These are phyloP conservation scores for Perithous albicinctus DNA, from an alignment of 2,888 invertebrate species.

Conservation along the genomic window DNA sequence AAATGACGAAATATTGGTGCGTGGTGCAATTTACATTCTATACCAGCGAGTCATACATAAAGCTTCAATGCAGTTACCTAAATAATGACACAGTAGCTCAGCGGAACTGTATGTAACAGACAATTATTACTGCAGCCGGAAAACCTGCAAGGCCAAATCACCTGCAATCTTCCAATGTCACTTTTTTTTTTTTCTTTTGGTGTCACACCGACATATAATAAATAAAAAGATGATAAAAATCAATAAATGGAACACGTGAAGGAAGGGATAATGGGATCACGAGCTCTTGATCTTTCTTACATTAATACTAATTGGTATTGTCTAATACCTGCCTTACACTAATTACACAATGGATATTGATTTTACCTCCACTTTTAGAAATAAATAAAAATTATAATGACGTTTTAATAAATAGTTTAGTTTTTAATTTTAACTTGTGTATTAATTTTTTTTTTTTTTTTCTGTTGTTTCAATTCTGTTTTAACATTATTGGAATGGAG, in stretches of 20 bases:
- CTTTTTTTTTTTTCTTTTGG: neutral
- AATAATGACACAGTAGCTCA: slow-evolving; percentile 15
- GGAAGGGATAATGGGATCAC: neutral
- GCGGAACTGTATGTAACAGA: neutral
- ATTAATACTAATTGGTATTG: neutral
- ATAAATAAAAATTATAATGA: neutral
- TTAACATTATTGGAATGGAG: too few relatives aligned
- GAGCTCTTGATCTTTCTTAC: neutral
- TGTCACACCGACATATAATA: neutral
- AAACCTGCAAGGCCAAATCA: neutral
- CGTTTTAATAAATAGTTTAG: neutral
- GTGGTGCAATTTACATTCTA: neutral
- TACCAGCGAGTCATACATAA: neutral
- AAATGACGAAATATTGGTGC: neutral
- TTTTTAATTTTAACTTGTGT: too few relatives aligned
- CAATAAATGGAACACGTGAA: neutral
- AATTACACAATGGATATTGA: neutral
- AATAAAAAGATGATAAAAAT: too few relatives aligned
- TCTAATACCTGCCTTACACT: neutral
- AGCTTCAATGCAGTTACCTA: neutral
- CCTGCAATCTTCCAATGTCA: neutral
- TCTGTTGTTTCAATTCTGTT: too few relatives aligned
- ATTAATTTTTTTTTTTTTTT: too few relatives aligned
- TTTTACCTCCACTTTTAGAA: neutral
- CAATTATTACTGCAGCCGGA: slow-evolving; percentile 9